Base-by-base conservation (phyloP, 2,113 vertebrate genomes). In the Callipepla californica region DNA sequence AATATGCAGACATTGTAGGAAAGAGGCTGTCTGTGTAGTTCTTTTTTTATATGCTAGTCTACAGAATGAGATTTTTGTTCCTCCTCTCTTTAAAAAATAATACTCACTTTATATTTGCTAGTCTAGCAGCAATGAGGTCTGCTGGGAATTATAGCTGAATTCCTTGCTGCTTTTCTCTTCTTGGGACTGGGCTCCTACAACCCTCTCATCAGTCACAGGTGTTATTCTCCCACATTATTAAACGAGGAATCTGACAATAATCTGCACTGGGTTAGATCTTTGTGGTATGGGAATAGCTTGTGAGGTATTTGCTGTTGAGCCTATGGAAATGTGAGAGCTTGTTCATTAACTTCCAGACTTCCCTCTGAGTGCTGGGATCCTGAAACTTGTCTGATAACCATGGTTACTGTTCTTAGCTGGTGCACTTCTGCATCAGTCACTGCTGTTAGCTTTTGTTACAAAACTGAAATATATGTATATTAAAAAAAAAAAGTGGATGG, bases 261-360 rank as follows among this genome's bases (percentile, higher is more conserved):
- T 26, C 26, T 58, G 3, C 9, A 26, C 2, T 50, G 66, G 34
- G 26, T 73, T 69, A 70, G 45, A 66, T 62, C 3, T 16, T 13
- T 22, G 69, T 42, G 50, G 18, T 32, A 19, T n/a, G 32, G 20
- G 9, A 48, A 9, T 62, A 34, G 45, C 2, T 63, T 55, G 48
- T 40, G 23, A 77, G 50, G 22, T 67, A 7, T 76, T 80, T 83
- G 53, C 30, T 48, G 19, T 25, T 65, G 59, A 90, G n/a, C 28
- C 45, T 45, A 22, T 57, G 87, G n/a, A 50, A 82, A 34, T 42
- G 13, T n/a, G 40, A 69, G 55, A 66, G 13, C 65, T 69, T 73
- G 48, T 81, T 84, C 34, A 90, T 83, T 59, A 91, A 74, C 38
- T 76, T 87, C n/a, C 44, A 59, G n/a, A 36, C 61, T 91, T 85